Base-by-base conservation (phyloP, 1,140 invertebrate species). In the Meloidogyne chitwoodi region DNA sequence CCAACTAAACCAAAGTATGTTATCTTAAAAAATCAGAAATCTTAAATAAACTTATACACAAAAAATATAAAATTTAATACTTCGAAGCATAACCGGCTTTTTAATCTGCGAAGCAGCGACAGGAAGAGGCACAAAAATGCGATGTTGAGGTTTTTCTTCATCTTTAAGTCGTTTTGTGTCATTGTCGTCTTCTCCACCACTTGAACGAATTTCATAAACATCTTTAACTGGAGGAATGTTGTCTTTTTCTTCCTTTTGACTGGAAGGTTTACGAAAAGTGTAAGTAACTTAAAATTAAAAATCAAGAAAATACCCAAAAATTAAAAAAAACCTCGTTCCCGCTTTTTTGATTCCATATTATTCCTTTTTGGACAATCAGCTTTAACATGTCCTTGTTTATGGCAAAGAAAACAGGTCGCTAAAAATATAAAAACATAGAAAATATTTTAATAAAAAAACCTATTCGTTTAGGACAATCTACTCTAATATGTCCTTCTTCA, bases 361-460 rank as follows among this genome's bases (percentile, higher is more conserved):
- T 29, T 29, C 61, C 38, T 41, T 61, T 70, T 70, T 10, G 26
- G 24, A 38, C 68, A 70, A 10, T 70, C 68, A 27, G 68, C 68
- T 26, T 29, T 56, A 14, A 70, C 8, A 29, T 70, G 68, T 10
- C 68, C 68, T 29, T 70, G 44, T 19, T 27, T 48, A 8, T 70
- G 44, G 29, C 68, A 70, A 2, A 29, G n/a, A 48, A n/a, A 70
- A 19, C 68, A 70, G 19, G n/a, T 56, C 6, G 48, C 16, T 68
- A 19, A 68, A 68, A 4, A 14, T 26, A 26, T 8, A 26, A n/a
- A 8, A 68, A n/a, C 19, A 38, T 24, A n/a, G n/a, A n/a, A n/a
- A n/a, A n/a, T n/a, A n/a, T 16, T 29, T 24, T 14, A 26, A 11
- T 14, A 27, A 34, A 19, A 22, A 27, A 68, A 31, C 48, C 26